Evolutionary conservation across 2,888 invertebrate species (phyloP).

Genomic region (Serripes groenlandicus): DNA sequence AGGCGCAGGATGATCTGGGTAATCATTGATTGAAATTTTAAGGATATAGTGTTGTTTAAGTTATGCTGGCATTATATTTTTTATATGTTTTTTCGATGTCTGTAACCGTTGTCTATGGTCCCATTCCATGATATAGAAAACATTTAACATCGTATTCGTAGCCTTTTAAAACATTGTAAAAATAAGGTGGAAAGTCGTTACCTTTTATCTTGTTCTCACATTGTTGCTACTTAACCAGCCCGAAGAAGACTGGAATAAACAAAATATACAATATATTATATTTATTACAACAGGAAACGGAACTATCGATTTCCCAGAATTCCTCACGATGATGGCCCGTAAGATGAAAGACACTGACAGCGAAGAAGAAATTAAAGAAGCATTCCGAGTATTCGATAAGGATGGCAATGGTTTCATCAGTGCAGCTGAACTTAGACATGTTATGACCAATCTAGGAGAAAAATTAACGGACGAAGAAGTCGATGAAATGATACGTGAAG

Average conservation of each 20-base stretch:
- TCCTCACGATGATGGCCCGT: constrained; percentile 18
- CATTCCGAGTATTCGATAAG: constrained; percentile 16
- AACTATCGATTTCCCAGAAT: constrained; percentile 22
- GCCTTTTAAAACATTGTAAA: background rate
- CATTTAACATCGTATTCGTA: background rate
- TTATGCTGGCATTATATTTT: too few species aligned
- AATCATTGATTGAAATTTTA: too few species aligned
- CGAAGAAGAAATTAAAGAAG: constrained; percentile 17
- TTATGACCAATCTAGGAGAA: constrained; percentile 19
- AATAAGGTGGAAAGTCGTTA: background rate
- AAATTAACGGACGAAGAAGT: constrained; percentile 16
- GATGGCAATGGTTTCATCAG: constrained; percentile 20
- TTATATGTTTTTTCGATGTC: too few species aligned
- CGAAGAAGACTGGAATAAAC: background rate
- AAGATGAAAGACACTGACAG: constrained; percentile 21
- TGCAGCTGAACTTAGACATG: constrained; percentile 20
- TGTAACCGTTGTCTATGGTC: background rate
- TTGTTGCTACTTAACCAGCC: background rate
- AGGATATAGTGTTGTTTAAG: too few species aligned
- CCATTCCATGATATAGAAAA: background rate
- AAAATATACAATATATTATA: background rate
- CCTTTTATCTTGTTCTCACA: background rate
- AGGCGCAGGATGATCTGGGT: too few species aligned
- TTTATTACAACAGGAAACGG: constrained; percentile 8
- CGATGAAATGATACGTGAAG: constrained; percentile 7